phyloP scores from a whole-genome alignment of 2,888 invertebrate species.

The Molorchus minor region DNA sequence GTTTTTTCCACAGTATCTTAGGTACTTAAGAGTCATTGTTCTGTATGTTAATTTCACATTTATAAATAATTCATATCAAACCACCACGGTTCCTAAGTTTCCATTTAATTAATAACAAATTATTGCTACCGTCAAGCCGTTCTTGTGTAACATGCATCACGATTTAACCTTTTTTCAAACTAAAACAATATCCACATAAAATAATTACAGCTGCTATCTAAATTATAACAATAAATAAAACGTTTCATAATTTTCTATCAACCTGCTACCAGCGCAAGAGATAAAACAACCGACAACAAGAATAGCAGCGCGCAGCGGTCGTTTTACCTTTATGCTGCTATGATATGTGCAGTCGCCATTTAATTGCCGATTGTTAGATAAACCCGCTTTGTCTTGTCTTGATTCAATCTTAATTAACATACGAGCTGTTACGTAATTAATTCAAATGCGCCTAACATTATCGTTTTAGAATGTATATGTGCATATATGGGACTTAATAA shows the following conservation, averaged over 20 bases:
- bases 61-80: slow-evolving; percentile 32
- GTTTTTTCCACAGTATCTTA: too few relatives aligned
- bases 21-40: background rate
- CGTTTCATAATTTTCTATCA: slow-evolving; percentile 34
- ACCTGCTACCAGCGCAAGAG: slow-evolving; percentile 29
- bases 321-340: slow-evolving; percentile 29
- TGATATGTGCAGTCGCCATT: slow-evolving; percentile 33
- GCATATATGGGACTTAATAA: too few relatives aligned
- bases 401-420: slow-evolving; percentile 45
- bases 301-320: too few relatives aligned
- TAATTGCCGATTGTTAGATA: slow-evolving; percentile 43
- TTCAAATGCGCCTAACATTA: slow-evolving; percentile 36
- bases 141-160: slow-evolving; percentile 43
- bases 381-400: slow-evolving; percentile 38
- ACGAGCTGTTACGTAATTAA: slow-evolving; percentile 41
- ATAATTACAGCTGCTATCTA: slow-evolving; percentile 41
- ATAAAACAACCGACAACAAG: slow-evolving; percentile 26
- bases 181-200: slow-evolving; percentile 38
- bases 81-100: slow-evolving; percentile 34
- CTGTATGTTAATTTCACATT: background rate
- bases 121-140: slow-evolving; percentile 38
- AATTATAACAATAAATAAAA: slow-evolving; percentile 34
- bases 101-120: slow-evolving; percentile 43
- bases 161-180: slow-evolving; percentile 37
- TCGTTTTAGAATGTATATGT: too few relatives aligned